Percentiles rank a stretch among this genome's conserved stretches.
These are phyloP conservation scores for Mus pahari DNA, from an alignment of 2,113 vertebrate genomes.

Conservation along the genomic window DNA sequence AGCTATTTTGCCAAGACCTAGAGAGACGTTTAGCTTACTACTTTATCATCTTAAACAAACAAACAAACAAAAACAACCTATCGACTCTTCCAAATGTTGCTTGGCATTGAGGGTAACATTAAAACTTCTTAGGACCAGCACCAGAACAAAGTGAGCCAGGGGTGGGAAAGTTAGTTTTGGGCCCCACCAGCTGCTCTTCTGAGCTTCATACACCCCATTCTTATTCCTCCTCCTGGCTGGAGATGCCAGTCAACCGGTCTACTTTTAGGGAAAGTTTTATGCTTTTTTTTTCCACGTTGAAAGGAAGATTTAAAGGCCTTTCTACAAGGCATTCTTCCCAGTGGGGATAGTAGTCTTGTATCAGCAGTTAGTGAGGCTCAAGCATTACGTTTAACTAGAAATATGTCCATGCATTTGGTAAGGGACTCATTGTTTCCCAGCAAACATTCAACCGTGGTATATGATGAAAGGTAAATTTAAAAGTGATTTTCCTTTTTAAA, in stretches of 20 bases:
- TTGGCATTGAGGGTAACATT: background rate
- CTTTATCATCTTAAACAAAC: background rate
- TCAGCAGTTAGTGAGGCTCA: background rate
- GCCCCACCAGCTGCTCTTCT: background rate
- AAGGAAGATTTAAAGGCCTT: background rate
- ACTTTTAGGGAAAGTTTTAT: background rate
- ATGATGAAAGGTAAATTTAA: background rate
- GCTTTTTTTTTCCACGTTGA: background rate
- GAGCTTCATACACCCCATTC: rapidly evolving
- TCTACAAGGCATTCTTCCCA: background rate
- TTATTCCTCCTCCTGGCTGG: background rate
- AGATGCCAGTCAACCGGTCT: background rate
- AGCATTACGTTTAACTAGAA: background rate
- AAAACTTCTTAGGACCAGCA: background rate
- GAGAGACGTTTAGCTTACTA: background rate
- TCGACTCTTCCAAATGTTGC: background rate
- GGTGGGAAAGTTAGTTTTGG: background rate
- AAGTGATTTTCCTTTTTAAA: background rate
- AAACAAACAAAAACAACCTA: background rate
- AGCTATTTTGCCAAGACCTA: conserved; percentile 7
- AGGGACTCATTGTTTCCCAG: background rate
- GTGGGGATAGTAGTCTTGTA: background rate
- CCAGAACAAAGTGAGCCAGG: background rate
- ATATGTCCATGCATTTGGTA: background rate
- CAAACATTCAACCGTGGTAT: background rate